Evolutionary conservation across 2,888 invertebrate species (phyloP), one percentile per base, ranked within the genome.

Genomic region (Chrysolina americana): DNA sequence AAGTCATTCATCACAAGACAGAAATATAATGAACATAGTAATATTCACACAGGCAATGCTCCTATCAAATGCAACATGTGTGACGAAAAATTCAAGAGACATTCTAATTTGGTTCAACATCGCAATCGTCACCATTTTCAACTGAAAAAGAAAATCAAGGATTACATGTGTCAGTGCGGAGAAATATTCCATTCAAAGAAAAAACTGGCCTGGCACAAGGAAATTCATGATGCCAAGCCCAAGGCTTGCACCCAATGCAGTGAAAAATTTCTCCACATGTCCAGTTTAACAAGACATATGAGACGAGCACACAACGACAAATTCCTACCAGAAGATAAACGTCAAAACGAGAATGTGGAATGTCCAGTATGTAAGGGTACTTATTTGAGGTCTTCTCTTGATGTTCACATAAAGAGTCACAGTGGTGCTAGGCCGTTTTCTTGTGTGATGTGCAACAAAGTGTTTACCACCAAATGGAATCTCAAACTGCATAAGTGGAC

Each of bases 381-480:
- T 76, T 96, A 95, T 88, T 90, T 96, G 73, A 92, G 94, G 75
- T 91, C 94, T 10, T 96, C 96, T 75, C 89, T 96, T 68, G 94
- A 94, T 75, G 92, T 93, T 6, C 96, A 96, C 86, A 91, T 96
- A 87, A 91, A 92, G 23, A 94, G 94, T 66, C 96, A 96, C 89
- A 92, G 91, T 80, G 93, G 95, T 78, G 90, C 92, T 86, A 90
- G 92, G 71, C 95, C 95, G n/a, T 94, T 92, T 89, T 90, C 92
- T 75, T 97, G 97, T 88, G 90, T 93, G 70, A 93, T 96, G 70
- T 96, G 97, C 89, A 94, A 93, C 85, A 96, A 96, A 86, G 91
- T 93, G 41, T 96, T 96, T 89, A 94, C 94, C 81, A 96, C 96
- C 80, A 95, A 95, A 87, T 96, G 96, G 95, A 96, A 96, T 89